phyloP scores from a whole-genome alignment of 1,140 invertebrate species.

The Trigoniulus corallinus region DNA sequence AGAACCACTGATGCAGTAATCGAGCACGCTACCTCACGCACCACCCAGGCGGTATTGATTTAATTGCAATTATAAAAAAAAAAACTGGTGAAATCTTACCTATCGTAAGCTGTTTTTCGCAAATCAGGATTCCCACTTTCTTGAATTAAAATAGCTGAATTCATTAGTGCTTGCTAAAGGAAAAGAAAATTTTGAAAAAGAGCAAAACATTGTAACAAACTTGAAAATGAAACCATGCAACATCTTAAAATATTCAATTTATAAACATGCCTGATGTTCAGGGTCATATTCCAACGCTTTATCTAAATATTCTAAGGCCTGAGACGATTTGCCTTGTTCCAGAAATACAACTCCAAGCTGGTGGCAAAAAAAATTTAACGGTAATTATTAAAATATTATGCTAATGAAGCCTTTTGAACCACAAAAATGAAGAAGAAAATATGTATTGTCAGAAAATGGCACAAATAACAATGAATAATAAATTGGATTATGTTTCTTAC shows the following conservation, averaged over 20 bases:
- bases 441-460: too few species aligned
- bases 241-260: neutral
- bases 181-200: neutral
- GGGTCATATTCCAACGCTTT: conserved; percentile 84
- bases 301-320: conserved; percentile 80
- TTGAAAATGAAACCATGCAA: too few species aligned
- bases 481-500: conserved; percentile 34
- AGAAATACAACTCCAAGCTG: conserved; percentile 84
- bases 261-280: conserved; percentile 44
- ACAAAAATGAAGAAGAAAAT: neutral
- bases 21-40: too few species aligned
- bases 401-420: neutral
- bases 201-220: too few species aligned
- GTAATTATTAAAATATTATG: neutral
- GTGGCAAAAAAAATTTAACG: neutral
- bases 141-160: conserved; percentile 86
- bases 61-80: neutral
- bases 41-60: too few species aligned
- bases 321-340: conserved; percentile 75
- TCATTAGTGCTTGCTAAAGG: conserved; percentile 67
- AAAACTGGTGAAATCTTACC: neutral
- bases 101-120: conserved; percentile 13
- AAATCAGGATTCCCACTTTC: conserved; percentile 22
- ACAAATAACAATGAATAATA: too few species aligned
- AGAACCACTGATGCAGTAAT: too few species aligned